A percentile compares a stretch with the other conserved stretches of the same genome.
phyloP scores from a whole-genome alignment of 2,797 vertebrate genomes.

The Liparis tanakae region DNA sequence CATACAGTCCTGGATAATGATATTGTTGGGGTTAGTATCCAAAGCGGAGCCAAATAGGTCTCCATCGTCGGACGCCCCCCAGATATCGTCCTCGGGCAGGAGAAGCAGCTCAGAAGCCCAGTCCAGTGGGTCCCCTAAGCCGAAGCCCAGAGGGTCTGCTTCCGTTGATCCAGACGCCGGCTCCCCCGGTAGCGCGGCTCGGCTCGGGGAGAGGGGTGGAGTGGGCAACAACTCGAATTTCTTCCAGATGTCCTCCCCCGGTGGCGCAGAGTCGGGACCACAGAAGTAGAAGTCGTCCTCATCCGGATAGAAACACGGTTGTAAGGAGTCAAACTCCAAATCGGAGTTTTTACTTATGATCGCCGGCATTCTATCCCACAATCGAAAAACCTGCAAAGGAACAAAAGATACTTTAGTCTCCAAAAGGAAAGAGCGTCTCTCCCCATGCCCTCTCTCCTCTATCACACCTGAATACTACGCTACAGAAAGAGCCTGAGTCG shows the following conservation, averaged over 20 bases:
- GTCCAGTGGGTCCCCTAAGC: slow-evolving; percentile 88
- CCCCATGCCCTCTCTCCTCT: background rate
- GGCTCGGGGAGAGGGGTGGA: slow-evolving; percentile 93
- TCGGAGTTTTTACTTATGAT: slow-evolving; percentile 94
- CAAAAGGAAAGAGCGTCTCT: slow-evolving; percentile 20
- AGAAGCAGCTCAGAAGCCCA: slow-evolving; percentile 93
- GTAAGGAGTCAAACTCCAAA: slow-evolving; percentile 97
- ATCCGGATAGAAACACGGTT: slow-evolving; percentile 97
- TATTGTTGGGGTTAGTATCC: slow-evolving; percentile 90
- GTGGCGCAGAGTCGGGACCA: slow-evolving; percentile 95
- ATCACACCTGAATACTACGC: slow-evolving; percentile 66
- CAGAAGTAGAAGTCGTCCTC: slow-evolving; percentile 98
- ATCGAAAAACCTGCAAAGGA: slow-evolving; percentile 61
- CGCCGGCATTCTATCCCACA: slow-evolving; percentile 89
- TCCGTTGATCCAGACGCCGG: slow-evolving; percentile 77
- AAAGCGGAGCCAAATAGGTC: slow-evolving; percentile 88
- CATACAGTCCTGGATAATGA: slow-evolving; percentile 99
- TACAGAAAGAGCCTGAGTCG: slow-evolving; percentile 44
- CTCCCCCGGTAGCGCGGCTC: slow-evolving; percentile 89
- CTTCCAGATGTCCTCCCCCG: slow-evolving; percentile 99
- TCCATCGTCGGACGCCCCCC: slow-evolving; percentile 85
- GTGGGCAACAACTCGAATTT: slow-evolving; percentile 98
- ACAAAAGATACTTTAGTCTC: slow-evolving; percentile 57
- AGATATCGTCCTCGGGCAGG: slow-evolving; percentile 91
- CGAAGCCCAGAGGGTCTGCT: slow-evolving; percentile 79